phyloP scores from a whole-genome alignment of 2,113 vertebrate species.

The Gymnorhina tibicen region DNA sequence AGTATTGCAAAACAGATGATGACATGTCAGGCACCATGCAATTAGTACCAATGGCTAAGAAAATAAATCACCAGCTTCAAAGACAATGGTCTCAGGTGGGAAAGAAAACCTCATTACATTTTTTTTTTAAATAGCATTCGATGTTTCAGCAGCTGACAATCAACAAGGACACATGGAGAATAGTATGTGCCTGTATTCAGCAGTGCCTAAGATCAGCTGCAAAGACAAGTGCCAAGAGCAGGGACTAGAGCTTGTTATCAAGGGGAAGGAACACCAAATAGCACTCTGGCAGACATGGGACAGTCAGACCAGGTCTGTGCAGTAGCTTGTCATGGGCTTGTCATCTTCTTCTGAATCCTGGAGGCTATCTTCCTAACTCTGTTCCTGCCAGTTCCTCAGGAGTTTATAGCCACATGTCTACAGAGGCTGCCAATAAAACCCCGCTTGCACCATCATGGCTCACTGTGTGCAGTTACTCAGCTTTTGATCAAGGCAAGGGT shows the following conservation, averaged over 20 bases:
- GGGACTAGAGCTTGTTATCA: no score
- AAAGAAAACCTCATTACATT: neutral
- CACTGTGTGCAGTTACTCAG: neutral
- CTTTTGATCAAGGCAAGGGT: neutral
- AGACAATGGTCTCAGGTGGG: neutral
- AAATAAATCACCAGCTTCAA: neutral
- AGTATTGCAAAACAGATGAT: neutral
- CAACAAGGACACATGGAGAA: neutral
- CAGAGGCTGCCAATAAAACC: neutral
- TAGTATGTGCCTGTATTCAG: neutral
- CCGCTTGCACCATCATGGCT: neutral
- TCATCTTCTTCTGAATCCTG: neutral
- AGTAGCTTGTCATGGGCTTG: neutral
- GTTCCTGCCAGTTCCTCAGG: neutral
- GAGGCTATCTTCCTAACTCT: neutral
- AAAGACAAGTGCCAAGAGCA: neutral
- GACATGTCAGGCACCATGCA: neutral
- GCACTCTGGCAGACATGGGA: fast-evolving
- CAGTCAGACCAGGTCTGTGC: neutral
- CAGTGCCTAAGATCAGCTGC: neutral
- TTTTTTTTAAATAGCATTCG: neutral
- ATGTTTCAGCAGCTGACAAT: neutral
- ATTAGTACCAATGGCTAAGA: neutral
- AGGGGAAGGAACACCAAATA: neutral
- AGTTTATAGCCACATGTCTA: neutral